phyloP scores from a whole-genome alignment of 2,113 vertebrate genomes.

The Heteronetta atricapilla region DNA sequence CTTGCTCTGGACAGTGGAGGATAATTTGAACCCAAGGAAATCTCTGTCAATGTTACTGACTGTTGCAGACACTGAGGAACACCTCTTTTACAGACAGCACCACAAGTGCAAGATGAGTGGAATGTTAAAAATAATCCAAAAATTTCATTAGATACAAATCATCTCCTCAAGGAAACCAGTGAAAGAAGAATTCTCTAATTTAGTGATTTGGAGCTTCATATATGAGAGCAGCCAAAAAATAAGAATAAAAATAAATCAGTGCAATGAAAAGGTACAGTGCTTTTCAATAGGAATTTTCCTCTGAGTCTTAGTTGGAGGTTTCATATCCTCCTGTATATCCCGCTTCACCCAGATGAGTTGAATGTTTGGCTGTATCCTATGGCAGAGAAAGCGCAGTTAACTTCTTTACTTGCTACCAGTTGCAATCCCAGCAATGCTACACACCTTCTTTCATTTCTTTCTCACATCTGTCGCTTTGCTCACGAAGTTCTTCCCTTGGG shows the following conservation, averaged over 20 bases:
- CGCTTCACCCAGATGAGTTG: background rate
- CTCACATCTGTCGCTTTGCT: background rate
- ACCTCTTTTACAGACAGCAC: background rate
- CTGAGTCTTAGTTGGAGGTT: background rate
- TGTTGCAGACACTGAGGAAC: background rate
- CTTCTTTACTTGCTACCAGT: background rate
- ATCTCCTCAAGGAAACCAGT: background rate
- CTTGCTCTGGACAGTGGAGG: background rate
- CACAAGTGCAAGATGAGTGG: background rate
- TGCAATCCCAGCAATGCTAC: background rate
- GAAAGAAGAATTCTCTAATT: background rate
- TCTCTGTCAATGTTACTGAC: background rate
- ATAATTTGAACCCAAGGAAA: background rate
- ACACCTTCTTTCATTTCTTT: background rate
- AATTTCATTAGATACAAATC: background rate
- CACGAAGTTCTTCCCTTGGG: conserved; percentile 1
- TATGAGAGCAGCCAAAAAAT: background rate
- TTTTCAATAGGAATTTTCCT: background rate
- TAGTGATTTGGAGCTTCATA: background rate
- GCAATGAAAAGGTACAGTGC: background rate
- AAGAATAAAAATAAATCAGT: background rate
- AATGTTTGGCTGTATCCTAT: background rate
- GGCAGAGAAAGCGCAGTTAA: background rate
- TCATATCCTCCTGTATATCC: background rate
- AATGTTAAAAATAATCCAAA: background rate